Percentiles rank a stretch among this genome's conserved stretches.
phyloP scores from a whole-genome alignment of 2,888 invertebrate species.

The Timema podura region DNA sequence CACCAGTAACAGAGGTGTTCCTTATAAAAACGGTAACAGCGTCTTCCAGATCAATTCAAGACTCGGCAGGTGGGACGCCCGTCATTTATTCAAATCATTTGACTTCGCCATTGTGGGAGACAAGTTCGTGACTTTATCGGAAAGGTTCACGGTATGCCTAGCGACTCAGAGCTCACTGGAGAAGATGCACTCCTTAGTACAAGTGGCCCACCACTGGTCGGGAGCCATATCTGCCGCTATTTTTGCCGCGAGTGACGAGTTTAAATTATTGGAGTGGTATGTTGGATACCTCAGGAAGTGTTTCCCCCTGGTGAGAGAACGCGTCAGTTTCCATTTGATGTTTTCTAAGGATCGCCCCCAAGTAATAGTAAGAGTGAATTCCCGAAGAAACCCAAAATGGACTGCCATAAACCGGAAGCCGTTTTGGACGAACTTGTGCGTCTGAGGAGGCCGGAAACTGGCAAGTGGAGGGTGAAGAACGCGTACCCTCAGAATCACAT shows the following conservation, averaged over 20 bases:
- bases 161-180: slow-evolving; percentile 86
- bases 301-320: slow-evolving; percentile 64
- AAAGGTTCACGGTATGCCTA: slow-evolving; percentile 61
- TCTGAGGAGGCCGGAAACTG: slow-evolving; percentile 57
- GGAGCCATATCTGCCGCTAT: slow-evolving; percentile 82
- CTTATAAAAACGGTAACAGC: no score
- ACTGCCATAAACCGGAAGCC: slow-evolving; percentile 67
- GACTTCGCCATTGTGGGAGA: slow-evolving; percentile 66
- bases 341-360: slow-evolving; percentile 59
- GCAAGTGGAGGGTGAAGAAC: slow-evolving; percentile 68
- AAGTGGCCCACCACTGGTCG: slow-evolving; percentile 74
- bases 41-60: slow-evolving; percentile 52
- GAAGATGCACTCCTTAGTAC: slow-evolving; percentile 69
- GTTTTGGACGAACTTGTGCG: slow-evolving; percentile 57
- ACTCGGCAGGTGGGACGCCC: slow-evolving; percentile 71
- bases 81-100: slow-evolving; percentile 64
- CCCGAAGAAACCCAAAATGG: slow-evolving; percentile 38
- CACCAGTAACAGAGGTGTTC: no score
- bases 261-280: slow-evolving; percentile 67
- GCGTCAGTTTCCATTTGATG: slow-evolving; percentile 71
- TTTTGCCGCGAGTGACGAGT: slow-evolving; percentile 75
- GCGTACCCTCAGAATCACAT: slow-evolving; percentile 88
- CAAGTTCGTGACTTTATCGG: slow-evolving; percentile 57
- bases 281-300: slow-evolving; percentile 72
- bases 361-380: not conserved